Evolutionary conservation across 2,888 invertebrate species (phyloP).

Genomic region (Meteorus colon): DNA sequence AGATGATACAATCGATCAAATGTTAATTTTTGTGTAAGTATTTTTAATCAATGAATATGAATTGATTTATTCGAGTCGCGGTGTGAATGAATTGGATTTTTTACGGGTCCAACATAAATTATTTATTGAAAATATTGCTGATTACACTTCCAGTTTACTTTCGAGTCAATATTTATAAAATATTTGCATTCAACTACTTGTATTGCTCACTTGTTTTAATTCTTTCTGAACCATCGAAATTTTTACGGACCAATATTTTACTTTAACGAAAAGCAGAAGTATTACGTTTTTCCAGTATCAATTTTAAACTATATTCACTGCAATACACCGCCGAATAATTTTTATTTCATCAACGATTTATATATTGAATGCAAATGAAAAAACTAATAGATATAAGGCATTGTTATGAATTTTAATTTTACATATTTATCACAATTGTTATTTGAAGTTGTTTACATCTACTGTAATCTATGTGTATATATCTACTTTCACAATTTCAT

Average conservation of each 20-base stretch:
- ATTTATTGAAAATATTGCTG: neutral
- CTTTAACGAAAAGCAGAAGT: neutral
- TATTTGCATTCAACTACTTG: neutral
- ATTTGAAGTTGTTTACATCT: neutral
- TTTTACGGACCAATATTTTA: neutral
- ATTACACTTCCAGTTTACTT: conserved; percentile 12
- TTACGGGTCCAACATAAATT: neutral
- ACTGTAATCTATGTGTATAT: conserved; percentile 19
- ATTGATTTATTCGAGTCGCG: neutral
- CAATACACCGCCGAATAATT: neutral
- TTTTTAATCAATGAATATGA: conserved; percentile 5
- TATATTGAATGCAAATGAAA: neutral
- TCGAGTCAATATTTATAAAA: neutral
- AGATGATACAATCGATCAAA: conserved; percentile 10
- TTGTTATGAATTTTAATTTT: conserved; percentile 1
- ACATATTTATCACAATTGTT: conserved; percentile 1
- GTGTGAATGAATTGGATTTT: neutral
- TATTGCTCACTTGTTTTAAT: neutral
- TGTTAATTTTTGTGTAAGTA: conserved; percentile 18
- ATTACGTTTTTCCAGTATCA: conserved; percentile 11
- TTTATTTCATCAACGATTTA: neutral
- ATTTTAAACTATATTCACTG: neutral
- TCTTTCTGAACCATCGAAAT: neutral
- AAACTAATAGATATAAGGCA: neutral
- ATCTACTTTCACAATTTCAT: conserved; percentile 20